phyloP scores from a whole-genome alignment of 2,113 vertebrate species.

The Triplophysa siluroides region DNA sequence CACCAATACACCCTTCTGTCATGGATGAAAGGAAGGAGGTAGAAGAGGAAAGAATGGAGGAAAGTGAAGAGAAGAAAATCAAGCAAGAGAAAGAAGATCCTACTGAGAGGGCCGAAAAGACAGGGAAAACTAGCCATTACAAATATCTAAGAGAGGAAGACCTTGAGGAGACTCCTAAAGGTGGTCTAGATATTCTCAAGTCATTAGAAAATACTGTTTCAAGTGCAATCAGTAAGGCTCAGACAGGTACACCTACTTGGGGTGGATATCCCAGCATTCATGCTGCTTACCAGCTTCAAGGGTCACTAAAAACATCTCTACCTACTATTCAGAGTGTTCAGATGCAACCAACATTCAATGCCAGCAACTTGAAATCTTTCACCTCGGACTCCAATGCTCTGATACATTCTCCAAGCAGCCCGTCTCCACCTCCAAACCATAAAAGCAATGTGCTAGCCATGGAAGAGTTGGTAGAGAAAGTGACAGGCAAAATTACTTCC shows the following conservation, averaged over 20 bases:
- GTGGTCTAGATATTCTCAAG: conserved; percentile 93
- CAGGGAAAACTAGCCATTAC: conserved; percentile 81
- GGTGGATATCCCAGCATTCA: conserved; percentile 98
- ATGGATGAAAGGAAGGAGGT: conserved; percentile 81
- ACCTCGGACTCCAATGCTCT: conserved; percentile 80
- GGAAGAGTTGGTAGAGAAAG: conserved; percentile 97
- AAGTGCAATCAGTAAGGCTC: conserved; percentile 97
- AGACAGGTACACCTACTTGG: conserved; percentile 96
- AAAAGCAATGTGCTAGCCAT: conserved; percentile 95
- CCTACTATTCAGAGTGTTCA: conserved; percentile 83
- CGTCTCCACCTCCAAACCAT: conserved; percentile 86
- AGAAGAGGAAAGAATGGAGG: conserved; percentile 74
- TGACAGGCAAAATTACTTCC: conserved; percentile 86
- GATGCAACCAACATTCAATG: conserved; percentile 85
- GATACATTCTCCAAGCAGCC: conserved; percentile 87
- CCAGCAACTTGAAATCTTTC: conserved; percentile 76
- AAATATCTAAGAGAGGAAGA: conserved; percentile 96
- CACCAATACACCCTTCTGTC: conserved; percentile 72
- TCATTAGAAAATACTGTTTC: conserved; percentile 97
- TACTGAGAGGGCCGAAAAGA: conserved; percentile 81
- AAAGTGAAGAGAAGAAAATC: conserved; percentile 83
- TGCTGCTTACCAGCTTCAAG: conserved; percentile 95
- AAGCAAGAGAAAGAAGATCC: conserved; percentile 92
- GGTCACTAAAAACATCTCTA: conserved; percentile 83
- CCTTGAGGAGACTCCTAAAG: conserved; percentile 91